A percentile compares a stretch with the other conserved stretches of the same genome.
Conservation (phyloP, 2,113 vertebrate species). For the Oreochromis spilurus region DNA sequence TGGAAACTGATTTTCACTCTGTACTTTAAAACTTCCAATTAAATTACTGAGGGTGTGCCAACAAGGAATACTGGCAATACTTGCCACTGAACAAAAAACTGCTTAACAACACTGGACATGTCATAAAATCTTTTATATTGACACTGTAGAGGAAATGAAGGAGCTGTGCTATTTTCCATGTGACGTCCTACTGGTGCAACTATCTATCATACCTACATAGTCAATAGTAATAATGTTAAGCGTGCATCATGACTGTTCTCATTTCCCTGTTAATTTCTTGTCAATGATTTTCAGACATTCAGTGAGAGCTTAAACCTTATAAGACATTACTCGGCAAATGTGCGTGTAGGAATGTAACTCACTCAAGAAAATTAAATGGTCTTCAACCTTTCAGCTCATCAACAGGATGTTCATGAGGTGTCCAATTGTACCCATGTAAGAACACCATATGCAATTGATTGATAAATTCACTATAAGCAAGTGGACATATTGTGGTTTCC, state of each 20-base stretch:
- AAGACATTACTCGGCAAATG: neutral
- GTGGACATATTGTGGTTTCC: neutral
- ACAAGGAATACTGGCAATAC: slow-evolving; percentile 7
- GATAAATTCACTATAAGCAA: neutral
- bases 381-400: neutral
- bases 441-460: neutral
- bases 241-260: neutral
- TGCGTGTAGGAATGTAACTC: neutral
- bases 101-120: slow-evolving; percentile 9
- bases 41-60: slow-evolving; percentile 24
- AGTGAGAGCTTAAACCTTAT: neutral
- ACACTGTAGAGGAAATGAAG: neutral
- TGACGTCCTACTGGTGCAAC: neutral
- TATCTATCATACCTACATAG: neutral
- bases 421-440: neutral
- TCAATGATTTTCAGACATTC: neutral
- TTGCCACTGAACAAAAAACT: neutral
- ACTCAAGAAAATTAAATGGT: neutral
- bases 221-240: neutral
- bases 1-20: slow-evolving; percentile 39
- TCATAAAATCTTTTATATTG: slow-evolving; percentile 22
- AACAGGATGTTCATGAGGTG: neutral
- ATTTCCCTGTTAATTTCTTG: neutral
- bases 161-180: neutral
- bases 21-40: slow-evolving; percentile 30